Conservation (phyloP, 2,797 vertebrate species). For the Lepilemur septentrionalis region DNA sequence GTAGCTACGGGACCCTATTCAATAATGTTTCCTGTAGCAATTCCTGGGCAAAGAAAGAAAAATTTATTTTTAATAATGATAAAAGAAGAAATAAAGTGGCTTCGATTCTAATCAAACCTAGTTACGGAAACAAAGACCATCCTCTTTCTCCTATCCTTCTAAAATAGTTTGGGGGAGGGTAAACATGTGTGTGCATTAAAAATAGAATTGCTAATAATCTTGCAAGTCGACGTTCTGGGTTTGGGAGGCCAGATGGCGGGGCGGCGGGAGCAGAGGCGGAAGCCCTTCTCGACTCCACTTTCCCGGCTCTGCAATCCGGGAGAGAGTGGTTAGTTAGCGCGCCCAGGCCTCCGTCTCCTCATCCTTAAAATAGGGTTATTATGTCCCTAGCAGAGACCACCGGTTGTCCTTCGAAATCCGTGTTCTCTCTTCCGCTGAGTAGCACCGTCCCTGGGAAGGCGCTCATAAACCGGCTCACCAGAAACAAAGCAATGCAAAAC, state of each 20-base stretch:
- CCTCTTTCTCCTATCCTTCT: background rate
- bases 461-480: accelerated
- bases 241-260: conserved; percentile 70
- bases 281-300: background rate
- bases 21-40: background rate
- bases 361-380: background rate
- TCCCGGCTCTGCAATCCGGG: background rate
- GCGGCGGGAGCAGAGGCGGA: background rate
- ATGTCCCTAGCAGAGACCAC: background rate
- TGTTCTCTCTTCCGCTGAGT: accelerated
- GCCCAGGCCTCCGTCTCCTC: background rate
- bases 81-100: conserved; percentile 59
- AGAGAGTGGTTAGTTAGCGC: accelerated
- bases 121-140: background rate
- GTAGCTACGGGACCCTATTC: conserved; percentile 55
- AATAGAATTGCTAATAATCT: conserved; percentile 69
- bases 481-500: background rate
- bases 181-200: conserved; percentile 65
- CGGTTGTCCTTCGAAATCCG: background rate
- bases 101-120: conserved; percentile 49
- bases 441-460: background rate
- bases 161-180: conserved; percentile 34
- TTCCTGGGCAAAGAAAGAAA: conserved; percentile 56
- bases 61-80: conserved; percentile 67
- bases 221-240: background rate